These are phyloP conservation scores for Troides helena DNA, from an alignment of 2,888 invertebrate species.

Conservation along the genomic window DNA sequence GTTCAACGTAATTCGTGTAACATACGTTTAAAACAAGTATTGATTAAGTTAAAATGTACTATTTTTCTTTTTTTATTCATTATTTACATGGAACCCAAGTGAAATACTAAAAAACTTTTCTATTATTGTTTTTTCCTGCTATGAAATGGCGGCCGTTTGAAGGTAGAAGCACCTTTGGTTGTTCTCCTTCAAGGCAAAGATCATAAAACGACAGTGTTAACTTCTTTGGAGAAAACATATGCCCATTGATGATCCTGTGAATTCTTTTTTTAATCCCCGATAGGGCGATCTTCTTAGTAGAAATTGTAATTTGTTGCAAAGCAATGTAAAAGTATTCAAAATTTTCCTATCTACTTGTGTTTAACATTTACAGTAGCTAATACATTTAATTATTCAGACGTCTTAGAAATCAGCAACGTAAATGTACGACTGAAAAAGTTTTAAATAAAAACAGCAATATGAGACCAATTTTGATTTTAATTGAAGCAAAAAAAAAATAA, in stretches of 20 bases:
- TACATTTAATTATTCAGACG: neutral
- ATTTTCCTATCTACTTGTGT: neutral
- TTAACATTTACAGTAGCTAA: neutral
- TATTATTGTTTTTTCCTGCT: too few species aligned
- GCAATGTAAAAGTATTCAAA: neutral
- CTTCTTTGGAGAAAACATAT: too few species aligned
- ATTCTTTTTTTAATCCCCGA: too few species aligned
- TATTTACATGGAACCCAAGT: too few species aligned
- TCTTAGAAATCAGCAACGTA: neutral
- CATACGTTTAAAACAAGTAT: neutral
- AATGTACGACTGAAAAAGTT: neutral
- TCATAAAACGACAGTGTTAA: too few species aligned
- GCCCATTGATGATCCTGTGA: too few species aligned
- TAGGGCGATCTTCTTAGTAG: too few species aligned
- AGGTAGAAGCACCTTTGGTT: too few species aligned
- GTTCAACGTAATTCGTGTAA: neutral
- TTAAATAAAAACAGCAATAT: neutral
- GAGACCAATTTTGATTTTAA: neutral
- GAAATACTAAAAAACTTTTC: too few species aligned
- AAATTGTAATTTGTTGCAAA: too few species aligned
- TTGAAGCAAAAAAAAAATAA: constrained; percentile 9
- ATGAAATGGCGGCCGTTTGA: too few species aligned
- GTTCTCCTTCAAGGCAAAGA: too few species aligned
- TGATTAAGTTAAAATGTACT: neutral
- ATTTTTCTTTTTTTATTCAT: neutral